Evolutionary conservation across 2,797 vertebrate genomes (phyloP).

Genomic region (Melanotaenia parkinsoni): DNA sequence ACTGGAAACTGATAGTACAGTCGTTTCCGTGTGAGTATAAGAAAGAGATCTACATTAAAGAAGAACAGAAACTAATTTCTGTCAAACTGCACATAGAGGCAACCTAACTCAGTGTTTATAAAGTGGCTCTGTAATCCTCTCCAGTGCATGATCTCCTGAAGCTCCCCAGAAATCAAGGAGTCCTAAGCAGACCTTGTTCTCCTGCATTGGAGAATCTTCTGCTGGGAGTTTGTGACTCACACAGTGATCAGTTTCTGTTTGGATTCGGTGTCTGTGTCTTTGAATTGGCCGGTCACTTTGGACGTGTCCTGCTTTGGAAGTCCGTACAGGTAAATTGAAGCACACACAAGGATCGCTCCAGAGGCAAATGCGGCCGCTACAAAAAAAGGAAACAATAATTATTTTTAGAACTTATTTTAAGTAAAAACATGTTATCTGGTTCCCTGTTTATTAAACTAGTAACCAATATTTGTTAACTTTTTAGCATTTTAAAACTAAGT

Average conservation of each 20-base stretch:
- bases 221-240: constrained; percentile 69
- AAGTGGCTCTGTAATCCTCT: neutral
- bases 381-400: constrained; percentile 3
- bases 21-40: neutral
- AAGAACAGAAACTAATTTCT: neutral
- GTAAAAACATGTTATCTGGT: neutral
- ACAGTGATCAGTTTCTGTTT: constrained; percentile 86
- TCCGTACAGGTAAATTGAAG: constrained; percentile 97
- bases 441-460: neutral
- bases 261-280: constrained; percentile 64
- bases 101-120: neutral
- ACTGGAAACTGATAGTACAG: neutral
- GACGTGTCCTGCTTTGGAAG: constrained; percentile 93
- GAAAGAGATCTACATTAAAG: neutral
- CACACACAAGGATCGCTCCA: constrained; percentile 90
- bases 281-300: constrained; percentile 74
- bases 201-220: neutral
- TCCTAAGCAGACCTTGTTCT: constrained; percentile 1
- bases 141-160: neutral
- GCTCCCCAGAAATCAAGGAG: neutral
- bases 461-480: too few species aligned
- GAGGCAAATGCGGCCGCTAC: constrained; percentile 87
- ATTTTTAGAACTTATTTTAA: neutral
- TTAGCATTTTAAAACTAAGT: too few species aligned
- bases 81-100: constrained; percentile 3